Base-by-base conservation (phyloP, 2,113 vertebrate genomes). In the Mixornis gularis region DNA sequence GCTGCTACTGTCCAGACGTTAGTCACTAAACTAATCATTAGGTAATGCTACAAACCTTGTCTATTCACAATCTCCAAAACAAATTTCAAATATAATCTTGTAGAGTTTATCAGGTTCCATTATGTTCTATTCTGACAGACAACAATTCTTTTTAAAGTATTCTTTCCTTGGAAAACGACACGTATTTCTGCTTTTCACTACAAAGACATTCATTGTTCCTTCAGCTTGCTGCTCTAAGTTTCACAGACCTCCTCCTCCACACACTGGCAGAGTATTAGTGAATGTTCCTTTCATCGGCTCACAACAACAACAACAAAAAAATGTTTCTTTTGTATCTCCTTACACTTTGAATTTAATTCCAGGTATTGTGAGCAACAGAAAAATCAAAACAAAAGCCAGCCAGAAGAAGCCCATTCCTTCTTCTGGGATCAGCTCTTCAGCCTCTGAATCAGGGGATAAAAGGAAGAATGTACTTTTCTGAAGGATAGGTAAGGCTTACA, bases 171-270 rank as follows among this genome's bases (percentile, higher is more conserved):
- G n/a, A 64, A 81, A 81, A 86, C 1, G 0, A 74, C 22, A 79
- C 0, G 1, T 25, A 86, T 78, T 84, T 81, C 74, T 79, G 65
- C 58, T 90, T 89, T 88, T 79, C 30, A 58, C 48, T 82, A 95
- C 79, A 94, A 94, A 95, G 92, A 44, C 83, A 72, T 52, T 32
- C 58, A 87, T 82, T 97, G 92, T 96, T 95, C 85, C 38, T 52
- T 63, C 46, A 63, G 34, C 32, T 73, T 62, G 70, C 52, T 92
- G 81, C 55, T 91, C 46, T 44, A 38, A 59, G 56, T 90, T 94
- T 92, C 84, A 93, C 65, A 88, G 41, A 58, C 20, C 69, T 81
- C 74, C 74, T 94, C 69, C 79, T 90, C 69, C 85, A 85, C 87
- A 92, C 29, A 30, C 52, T 76, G 79, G 78, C 92, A 94, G 20